Conservation (phyloP, 2,797 vertebrate species). For the Intellagama lesueurii region DNA sequence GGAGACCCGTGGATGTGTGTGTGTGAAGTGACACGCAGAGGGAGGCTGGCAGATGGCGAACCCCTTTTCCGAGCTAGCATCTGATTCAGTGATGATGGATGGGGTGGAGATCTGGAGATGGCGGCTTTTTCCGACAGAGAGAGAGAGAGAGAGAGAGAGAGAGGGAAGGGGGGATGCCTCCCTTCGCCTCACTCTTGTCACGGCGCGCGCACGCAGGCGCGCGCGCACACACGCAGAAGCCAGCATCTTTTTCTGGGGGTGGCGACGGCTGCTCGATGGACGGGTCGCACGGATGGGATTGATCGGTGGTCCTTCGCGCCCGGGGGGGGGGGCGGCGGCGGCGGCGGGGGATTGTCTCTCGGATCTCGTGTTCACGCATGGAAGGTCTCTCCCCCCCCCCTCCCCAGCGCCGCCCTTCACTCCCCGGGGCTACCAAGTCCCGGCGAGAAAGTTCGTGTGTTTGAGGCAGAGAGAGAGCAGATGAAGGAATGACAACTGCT, state of each 20-base stretch:
- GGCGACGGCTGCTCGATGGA: neutral
- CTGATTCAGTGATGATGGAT: constrained; percentile 12
- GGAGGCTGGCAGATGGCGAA: neutral
- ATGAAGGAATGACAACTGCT: neutral
- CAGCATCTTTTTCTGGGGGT: neutral
- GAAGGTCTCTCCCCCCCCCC: constrained; percentile 21
- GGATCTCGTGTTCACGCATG: constrained; percentile 68
- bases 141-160: neutral
- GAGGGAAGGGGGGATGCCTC: neutral
- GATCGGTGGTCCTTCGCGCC: constrained; percentile 10
- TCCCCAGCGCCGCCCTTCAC: constrained; percentile 30
- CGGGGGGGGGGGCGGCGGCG: neutral
- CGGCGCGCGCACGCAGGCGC: too few relatives aligned
- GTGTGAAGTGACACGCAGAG: too few relatives aligned
- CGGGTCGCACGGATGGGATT: neutral
- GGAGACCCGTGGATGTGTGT: neutral
- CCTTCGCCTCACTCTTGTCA: neutral
- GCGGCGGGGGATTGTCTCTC: neutral
- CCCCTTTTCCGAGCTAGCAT: constrained; percentile 3
- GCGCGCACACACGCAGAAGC: neutral
- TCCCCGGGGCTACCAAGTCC: neutral
- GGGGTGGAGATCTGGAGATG: constrained; percentile 18
- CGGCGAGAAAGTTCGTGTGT: neutral
- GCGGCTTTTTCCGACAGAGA: constrained; percentile 12
- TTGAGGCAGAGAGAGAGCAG: neutral